These are phyloP conservation scores for Papilio machaon DNA, from an alignment of 1,140 invertebrate species.

Conservation along the genomic window DNA sequence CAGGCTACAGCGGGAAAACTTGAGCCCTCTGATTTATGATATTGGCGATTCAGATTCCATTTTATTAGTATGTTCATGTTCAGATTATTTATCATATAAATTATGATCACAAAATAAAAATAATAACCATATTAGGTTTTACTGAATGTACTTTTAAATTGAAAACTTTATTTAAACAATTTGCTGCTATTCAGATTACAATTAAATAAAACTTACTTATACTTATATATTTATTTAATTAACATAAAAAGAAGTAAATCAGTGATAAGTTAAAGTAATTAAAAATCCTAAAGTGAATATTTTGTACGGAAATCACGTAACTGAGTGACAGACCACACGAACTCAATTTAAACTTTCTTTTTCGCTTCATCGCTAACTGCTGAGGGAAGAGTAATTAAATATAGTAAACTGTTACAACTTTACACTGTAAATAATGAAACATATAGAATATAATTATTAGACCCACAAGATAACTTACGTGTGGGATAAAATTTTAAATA, in stretches of 20 bases:
- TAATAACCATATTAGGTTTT: too few relatives aligned
- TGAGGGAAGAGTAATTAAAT: neutral
- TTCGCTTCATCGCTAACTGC: constrained; percentile 25
- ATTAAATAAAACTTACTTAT: neutral
- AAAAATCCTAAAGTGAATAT: neutral
- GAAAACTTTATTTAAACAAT: neutral
- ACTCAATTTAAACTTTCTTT: constrained; percentile 71
- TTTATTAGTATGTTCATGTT: neutral
- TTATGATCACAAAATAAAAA: neutral
- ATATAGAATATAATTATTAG: neutral
- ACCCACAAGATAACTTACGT: too few relatives aligned
- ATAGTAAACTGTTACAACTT: neutral
- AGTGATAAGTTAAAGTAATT: neutral
- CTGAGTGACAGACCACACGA: constrained; percentile 60
- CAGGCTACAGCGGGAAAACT: constrained; percentile 31
- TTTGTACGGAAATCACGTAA: neutral
- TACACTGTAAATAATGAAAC: neutral
- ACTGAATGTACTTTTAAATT: too few relatives aligned
- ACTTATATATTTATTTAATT: neutral
- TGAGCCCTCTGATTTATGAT: neutral
- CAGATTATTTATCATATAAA: constrained; percentile 32
- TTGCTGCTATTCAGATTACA: neutral
- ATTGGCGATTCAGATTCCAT: neutral
- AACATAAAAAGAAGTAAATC: neutral
- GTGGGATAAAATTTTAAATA: too few relatives aligned